Conservation (phyloP, 2,888 invertebrate species). For the Ommatoiulus sabulosus region DNA sequence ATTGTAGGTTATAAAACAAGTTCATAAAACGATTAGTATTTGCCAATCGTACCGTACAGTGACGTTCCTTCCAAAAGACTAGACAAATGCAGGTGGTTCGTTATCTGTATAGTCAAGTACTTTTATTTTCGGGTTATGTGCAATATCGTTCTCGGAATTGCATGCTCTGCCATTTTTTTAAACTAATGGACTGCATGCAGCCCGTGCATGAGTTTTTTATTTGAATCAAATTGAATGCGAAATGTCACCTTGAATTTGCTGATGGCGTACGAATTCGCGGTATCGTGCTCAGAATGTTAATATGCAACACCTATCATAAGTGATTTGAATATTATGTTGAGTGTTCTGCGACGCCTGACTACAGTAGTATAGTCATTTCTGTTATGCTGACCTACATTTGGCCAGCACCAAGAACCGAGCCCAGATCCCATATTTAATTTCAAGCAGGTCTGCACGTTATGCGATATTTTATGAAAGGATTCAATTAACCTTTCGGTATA, state of each 20-base stretch:
- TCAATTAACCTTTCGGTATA: too few species aligned
- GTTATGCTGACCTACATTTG: not conserved
- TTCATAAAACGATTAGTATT: too few species aligned
- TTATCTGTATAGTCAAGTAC: too few species aligned
- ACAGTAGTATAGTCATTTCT: not conserved
- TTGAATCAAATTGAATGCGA: not conserved
- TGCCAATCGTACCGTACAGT: too few species aligned
- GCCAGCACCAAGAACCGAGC: not conserved
- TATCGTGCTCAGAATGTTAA: not conserved
- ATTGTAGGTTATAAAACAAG: too few species aligned
- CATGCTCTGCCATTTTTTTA: not conserved
- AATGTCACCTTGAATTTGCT: constrained; percentile 21
- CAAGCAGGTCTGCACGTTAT: too few species aligned
- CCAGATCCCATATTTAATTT: too few species aligned
- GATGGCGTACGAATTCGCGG: not conserved
- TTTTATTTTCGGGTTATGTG: not conserved
- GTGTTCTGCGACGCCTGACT: not conserved
- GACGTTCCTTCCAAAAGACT: too few species aligned
- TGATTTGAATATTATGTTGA: constrained; percentile 27
- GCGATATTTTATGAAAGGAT: too few species aligned
- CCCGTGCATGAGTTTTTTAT: not conserved
- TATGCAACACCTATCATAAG: not conserved
- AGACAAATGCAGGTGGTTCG: too few species aligned
- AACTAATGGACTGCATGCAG: not conserved
- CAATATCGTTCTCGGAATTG: not conserved